Percentiles rank a stretch among this genome's conserved stretches.
phyloP scores from a whole-genome alignment of 2,113 vertebrate species.

The Promerops cafer region DNA sequence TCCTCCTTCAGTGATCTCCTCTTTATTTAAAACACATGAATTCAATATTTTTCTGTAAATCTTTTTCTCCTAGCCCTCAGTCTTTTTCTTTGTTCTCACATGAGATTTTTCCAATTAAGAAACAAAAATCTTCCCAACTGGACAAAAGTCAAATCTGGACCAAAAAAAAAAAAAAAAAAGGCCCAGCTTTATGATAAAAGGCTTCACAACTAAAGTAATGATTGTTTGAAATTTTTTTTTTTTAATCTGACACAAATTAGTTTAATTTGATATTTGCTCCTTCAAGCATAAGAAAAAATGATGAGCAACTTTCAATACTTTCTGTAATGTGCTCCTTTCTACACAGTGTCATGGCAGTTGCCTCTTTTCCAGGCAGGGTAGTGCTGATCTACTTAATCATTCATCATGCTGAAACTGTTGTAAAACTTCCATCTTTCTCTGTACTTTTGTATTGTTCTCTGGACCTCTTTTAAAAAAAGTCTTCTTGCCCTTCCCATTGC shows the following conservation, averaged over 20 bases:
- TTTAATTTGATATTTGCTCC: neutral
- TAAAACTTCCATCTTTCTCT: neutral
- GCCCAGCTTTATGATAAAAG: neutral
- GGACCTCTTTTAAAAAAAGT: neutral
- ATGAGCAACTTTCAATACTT: neutral
- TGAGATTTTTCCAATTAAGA: neutral
- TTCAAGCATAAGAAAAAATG: neutral
- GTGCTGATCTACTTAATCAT: neutral
- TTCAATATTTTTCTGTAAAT: neutral
- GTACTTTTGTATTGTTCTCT: neutral
- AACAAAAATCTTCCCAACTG: neutral
- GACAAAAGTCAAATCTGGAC: neutral
- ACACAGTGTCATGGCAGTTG: neutral
- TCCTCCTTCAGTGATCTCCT: neutral
- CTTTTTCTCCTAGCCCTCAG: neutral
- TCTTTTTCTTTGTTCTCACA: neutral
- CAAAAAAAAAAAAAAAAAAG: neutral
- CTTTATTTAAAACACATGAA: neutral
- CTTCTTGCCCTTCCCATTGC: neutral
- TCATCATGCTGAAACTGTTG: neutral
- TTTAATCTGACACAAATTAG: neutral
- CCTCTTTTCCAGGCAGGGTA: neutral
- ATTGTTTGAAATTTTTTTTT: neutral
- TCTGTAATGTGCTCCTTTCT: neutral
- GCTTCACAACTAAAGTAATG: neutral